phyloP scores from a whole-genome alignment of 1,140 invertebrate species.

The Whitmania pigra region DNA sequence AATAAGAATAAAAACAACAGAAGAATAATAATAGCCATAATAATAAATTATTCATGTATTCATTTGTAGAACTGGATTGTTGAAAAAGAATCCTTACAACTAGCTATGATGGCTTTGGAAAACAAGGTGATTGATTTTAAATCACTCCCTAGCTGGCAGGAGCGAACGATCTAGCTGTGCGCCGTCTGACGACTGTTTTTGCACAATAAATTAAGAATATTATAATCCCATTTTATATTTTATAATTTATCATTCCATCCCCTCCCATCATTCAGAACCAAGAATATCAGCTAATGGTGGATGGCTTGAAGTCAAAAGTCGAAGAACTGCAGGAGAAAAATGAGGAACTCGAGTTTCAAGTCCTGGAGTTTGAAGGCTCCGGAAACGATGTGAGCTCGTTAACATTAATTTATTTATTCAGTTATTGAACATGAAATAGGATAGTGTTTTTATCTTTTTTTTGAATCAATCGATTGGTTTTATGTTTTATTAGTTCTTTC shows the following conservation, averaged over 20 bases:
- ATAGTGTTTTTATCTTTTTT: too few species aligned
- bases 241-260: too few species aligned
- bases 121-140: neutral
- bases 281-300: neutral
- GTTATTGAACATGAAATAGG: neutral
- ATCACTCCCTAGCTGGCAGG: too few species aligned
- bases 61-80: neutral
- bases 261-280: neutral
- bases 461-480: too few species aligned
- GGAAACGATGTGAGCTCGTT: neutral
- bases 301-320: neutral
- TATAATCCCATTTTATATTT: too few species aligned
- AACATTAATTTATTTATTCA: neutral
- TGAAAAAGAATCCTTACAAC: neutral
- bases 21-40: neutral
- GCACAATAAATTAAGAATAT: too few species aligned
- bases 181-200: too few species aligned
- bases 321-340: conserved; percentile 1
- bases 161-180: too few species aligned
- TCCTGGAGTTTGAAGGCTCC: conserved; percentile 1
- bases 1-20: neutral
- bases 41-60: neutral
- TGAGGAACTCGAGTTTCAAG: conserved; percentile 7
- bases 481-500: too few species aligned
- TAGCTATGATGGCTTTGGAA: conserved; percentile 1